Base-by-base conservation (phyloP, 2,797 vertebrate genomes). In the Typhlichthys subterraneus region DNA sequence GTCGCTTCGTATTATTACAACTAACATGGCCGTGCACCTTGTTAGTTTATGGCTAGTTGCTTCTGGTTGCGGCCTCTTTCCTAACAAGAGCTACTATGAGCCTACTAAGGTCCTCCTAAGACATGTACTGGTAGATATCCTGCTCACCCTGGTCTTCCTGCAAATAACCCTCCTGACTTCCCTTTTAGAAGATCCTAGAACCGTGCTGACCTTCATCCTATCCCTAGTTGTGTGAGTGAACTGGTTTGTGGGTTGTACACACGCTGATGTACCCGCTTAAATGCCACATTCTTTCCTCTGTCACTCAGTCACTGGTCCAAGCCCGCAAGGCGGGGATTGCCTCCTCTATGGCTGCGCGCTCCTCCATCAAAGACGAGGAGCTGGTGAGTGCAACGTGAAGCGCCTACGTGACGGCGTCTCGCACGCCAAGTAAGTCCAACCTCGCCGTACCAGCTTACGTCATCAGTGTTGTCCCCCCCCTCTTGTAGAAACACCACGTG, bases 361-460 rank as follows among this genome's bases (percentile, higher is more conserved):
- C 96, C 38, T 99, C 97, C 68, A 91, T 99, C 81, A 99, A 99
- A 82, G 97, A 99, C 62, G 97, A 97, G 86, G 98, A 99, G 75
- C 89, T 99, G 95, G 98, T 99, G 89, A 95, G 96, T 82, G 23
- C 4, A 42, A 59, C 14, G 9, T 14, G 14, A 45, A 11, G 29
- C 2, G n/a, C 6, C 48, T 60, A 14, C 12, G 12, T 3, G 12
- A 12, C 4, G 5, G 12, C 10, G 46, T 15, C 19, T 14, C 53
- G 12, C 8, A 38, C 23, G 7, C 33, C 1, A 38, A 23, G 23
- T 23, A 23, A 23, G 23, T 23, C 23, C 23, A 23, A 23, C 23
- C 3, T 23, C 23, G 3, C 23, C 23, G 23, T 17, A 3, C 13
- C 45, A 12, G 5, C 46, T 23, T 10, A 47, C 4, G 9, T 6